A percentile compares a stretch with the other conserved stretches of the same genome.
Conservation (phyloP, 2,797 vertebrate species). For the Microhierax caerulescens region DNA sequence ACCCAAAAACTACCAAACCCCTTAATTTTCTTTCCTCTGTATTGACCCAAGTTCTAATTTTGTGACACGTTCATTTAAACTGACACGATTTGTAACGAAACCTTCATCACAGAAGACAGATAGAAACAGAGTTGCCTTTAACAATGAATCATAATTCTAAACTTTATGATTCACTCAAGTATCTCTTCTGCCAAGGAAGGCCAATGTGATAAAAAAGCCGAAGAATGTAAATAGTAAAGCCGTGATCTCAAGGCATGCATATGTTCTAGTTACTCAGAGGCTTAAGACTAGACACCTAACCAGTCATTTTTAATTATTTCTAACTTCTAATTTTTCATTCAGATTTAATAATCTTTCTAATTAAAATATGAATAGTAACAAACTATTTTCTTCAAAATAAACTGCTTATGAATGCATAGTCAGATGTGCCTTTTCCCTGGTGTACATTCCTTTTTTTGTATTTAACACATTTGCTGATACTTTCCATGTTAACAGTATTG, state of each 20-base stretch:
- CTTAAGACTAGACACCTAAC: not conserved
- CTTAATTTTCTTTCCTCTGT: not conserved
- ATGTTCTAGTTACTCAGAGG: not conserved
- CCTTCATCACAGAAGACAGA: constrained; percentile 5
- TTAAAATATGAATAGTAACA: not conserved
- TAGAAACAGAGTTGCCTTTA: constrained; percentile 20
- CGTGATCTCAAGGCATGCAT: not conserved
- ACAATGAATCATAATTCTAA: constrained; percentile 17
- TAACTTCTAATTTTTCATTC: not conserved
- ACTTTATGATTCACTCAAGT: not conserved
- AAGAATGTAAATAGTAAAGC: not conserved
- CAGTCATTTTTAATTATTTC: not conserved
- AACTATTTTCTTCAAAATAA: not conserved
- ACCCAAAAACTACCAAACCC: not conserved
- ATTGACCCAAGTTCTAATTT: not conserved
- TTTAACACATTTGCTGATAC: not conserved
- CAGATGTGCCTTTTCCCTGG: not conserved
- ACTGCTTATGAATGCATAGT: not conserved
- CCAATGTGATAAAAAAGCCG: not conserved
- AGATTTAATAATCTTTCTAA: not conserved
- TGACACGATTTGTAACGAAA: constrained; percentile 5
- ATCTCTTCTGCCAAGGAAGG: not conserved
- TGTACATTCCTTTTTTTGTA: not conserved
- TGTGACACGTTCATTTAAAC: not conserved
- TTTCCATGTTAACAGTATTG: not conserved